phyloP scores from a whole-genome alignment of 2,113 vertebrate genomes.

The Pampusana beccarii region DNA sequence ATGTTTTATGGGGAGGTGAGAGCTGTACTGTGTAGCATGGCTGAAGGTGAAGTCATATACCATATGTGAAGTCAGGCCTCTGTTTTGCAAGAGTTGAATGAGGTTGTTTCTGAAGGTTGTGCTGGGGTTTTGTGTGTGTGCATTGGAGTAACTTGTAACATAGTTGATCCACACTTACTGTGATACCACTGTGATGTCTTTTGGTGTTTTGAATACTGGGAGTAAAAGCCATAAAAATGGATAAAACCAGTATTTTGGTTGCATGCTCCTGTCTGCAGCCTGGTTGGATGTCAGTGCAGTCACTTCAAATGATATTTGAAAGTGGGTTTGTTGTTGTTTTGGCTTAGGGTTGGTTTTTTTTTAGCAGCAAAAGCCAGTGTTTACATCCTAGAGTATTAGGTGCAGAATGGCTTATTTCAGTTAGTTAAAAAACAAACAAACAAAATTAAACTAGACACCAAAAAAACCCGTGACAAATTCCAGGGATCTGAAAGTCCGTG shows the following conservation, averaged over 20 bases:
- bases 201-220: neutral
- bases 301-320: neutral
- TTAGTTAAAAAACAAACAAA: neutral
- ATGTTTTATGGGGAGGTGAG: neutral
- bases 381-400: neutral
- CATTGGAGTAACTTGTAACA: neutral
- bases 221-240: neutral
- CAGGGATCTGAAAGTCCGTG: neutral
- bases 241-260: neutral
- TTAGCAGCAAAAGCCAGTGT: neutral
- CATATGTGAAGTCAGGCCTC: fast-evolving
- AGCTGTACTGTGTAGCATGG: neutral
- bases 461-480: neutral
- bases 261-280: neutral
- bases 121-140: neutral
- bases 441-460: no score
- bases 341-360: neutral
- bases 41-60: neutral
- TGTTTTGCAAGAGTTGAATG: neutral
- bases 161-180: neutral
- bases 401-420: neutral
- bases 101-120: neutral
- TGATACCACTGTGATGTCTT: neutral
- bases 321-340: neutral
- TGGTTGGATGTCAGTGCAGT: neutral